Evolutionary conservation across 2,888 invertebrate species (phyloP).

Genomic region (Dysmachus trigonus): DNA sequence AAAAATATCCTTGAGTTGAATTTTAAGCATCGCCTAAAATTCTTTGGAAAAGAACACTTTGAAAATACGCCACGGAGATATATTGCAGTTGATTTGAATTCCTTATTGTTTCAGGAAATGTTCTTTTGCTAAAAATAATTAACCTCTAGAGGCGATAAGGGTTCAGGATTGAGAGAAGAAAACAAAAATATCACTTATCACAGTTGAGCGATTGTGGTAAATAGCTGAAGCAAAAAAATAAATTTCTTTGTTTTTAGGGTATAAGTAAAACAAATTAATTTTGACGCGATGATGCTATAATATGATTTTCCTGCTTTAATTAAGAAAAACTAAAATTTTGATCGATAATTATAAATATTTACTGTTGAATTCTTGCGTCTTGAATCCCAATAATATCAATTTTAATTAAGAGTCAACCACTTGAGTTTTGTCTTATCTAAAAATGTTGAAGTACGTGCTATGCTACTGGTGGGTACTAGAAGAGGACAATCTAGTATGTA

Average conservation of each 20-base stretch:
- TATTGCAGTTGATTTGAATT: background rate
- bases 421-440: background rate
- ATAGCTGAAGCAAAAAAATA: background rate
- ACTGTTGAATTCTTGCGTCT: background rate
- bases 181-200: background rate
- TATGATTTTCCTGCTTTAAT: background rate
- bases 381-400: background rate
- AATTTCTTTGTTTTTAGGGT: background rate
- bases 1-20: background rate
- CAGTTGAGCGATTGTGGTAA: background rate
- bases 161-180: background rate
- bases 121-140: background rate
- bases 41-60: background rate
- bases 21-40: background rate
- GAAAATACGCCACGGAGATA: background rate
- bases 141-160: background rate
- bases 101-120: background rate
- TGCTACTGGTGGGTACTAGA: background rate
- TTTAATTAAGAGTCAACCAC: background rate
- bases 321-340: background rate
- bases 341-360: background rate
- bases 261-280: background rate
- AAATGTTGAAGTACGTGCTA: background rate
- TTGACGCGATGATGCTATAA: background rate
- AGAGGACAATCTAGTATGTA: background rate